These are phyloP conservation scores for Microctonus hyperodae DNA, from an alignment of 2,888 invertebrate species.

Conservation along the genomic window DNA sequence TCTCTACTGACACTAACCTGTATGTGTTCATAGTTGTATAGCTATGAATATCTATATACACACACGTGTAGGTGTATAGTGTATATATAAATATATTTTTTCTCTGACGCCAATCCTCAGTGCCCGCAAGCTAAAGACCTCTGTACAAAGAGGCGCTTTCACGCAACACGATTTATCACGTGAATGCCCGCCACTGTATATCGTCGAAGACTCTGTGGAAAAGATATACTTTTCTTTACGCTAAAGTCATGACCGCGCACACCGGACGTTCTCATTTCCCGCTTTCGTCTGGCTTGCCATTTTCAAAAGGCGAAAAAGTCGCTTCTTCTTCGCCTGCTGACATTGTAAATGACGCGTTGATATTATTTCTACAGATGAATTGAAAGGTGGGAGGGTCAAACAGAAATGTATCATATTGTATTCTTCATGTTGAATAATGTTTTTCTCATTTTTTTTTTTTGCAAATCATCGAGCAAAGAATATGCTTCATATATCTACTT, in stretches of 20 bases:
- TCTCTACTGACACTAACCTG: background rate
- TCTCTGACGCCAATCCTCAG: conserved; percentile 19
- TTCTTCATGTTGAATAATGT: background rate
- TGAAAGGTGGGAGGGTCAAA: background rate
- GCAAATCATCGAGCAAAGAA: too few relatives aligned
- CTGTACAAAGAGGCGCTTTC: conserved; percentile 46
- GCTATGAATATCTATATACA: background rate
- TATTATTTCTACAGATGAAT: background rate
- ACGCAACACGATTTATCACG: conserved; percentile 41
- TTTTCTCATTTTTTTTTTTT: too few relatives aligned
- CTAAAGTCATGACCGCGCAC: conserved; percentile 6
- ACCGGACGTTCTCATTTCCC: conserved; percentile 35
- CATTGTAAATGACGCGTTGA: conserved; percentile 1
- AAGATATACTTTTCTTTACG: conserved; percentile 32
- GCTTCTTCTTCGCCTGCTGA: conserved; percentile 3
- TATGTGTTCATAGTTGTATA: background rate
- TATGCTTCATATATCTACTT: too few relatives aligned
- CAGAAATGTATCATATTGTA: background rate
- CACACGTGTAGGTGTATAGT: background rate
- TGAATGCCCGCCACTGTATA: conserved; percentile 30
- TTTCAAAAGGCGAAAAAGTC: conserved; percentile 22
- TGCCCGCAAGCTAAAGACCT: conserved; percentile 27
- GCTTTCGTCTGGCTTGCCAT: conserved; percentile 24
- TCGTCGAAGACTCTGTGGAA: conserved; percentile 19
- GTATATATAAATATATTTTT: background rate